Evolutionary conservation across 2,113 vertebrate genomes (phyloP), one percentile per base, ranked within the genome.

Genomic region (Chamaetylas fuelleborni): DNA sequence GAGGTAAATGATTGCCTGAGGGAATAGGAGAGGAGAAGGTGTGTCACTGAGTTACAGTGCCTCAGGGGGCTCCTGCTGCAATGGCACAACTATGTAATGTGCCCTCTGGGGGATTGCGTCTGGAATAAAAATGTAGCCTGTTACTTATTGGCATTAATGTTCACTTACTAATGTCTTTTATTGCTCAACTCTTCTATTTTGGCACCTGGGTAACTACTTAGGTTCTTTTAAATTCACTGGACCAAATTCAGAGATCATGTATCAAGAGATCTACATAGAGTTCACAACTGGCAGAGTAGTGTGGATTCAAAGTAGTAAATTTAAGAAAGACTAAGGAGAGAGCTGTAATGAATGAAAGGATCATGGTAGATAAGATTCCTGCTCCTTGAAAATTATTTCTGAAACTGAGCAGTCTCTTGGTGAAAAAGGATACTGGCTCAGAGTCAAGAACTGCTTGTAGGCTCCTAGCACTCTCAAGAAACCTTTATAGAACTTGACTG

Each of bases 111-210:
- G 76, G 45, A 83, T 1, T 90, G 81, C 14, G 12, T 90, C 79
- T 93, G 85, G 95, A 93, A 64, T 93, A 86, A 96, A 93, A 91
- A 91, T 4, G 26, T 58, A 93, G 74, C 64, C 54, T 91, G 76
- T 94, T 93, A 91, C 91, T 95, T 95, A 92, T 43, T 88, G 90
- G 70, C 88, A 93, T 92, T 95, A 94, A 88, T 42, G 74, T 93
- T 96, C 79, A 60, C 71, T 92, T 81, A 83, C 71, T 90, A 88
- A 95, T 1, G 20, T 90, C 58, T 95, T 95, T 94, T 88, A 95
- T 80, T 95, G 79, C 74, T 92, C 66, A 70, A 64, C 79, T 92
- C 58, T 93, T 94, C 79, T 86, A 62, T 92, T 96, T 94, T 95
- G 85, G 87, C 34, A 9, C 90, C 92, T 95, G 85, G 29, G 54